These are phyloP conservation scores for Prionchulus punctatus DNA, from an alignment of 2,888 invertebrate genomes.

Conservation along the genomic window DNA sequence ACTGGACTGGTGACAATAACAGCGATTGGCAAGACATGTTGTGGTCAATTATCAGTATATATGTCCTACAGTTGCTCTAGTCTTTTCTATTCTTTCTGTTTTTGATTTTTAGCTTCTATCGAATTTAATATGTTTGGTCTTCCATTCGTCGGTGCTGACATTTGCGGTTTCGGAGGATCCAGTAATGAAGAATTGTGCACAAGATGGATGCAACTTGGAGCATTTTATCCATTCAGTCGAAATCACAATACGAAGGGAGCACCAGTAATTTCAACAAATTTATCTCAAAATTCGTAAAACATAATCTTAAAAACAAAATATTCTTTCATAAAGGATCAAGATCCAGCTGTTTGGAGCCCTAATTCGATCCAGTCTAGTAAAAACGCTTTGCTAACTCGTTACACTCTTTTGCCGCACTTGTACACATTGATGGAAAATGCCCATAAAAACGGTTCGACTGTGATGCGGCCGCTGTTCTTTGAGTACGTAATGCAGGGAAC, in stretches of 20 bases:
- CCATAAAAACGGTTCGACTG: conserved; percentile 31
- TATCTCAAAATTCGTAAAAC: not conserved
- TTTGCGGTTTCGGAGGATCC: conserved; percentile 32
- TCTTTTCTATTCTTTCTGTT: not conserved
- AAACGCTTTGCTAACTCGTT: not conserved
- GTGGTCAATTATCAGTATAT: conserved; percentile 47
- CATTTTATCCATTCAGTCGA: conserved; percentile 28
- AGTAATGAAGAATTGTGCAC: conserved; percentile 28
- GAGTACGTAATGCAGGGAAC: conserved; percentile 38
- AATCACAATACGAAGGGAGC: not conserved
- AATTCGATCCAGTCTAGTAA: not conserved
- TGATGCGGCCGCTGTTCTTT: conserved; percentile 49
- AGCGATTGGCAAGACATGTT: conserved; percentile 47
- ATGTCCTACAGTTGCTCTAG: too few relatives aligned
- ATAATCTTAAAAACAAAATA: not conserved
- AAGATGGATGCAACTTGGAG: conserved; percentile 50
- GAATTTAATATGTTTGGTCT: conserved; percentile 38
- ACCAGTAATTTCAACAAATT: not conserved
- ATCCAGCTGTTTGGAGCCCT: not conserved
- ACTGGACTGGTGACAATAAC: conserved; percentile 39
- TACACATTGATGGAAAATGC: conserved; percentile 42
- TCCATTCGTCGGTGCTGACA: conserved; percentile 26
- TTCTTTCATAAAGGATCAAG: conserved; percentile 1
- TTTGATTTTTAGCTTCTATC: conserved; percentile 34
- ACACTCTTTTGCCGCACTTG: conserved; percentile 41